Evolutionary conservation across 1,140 invertebrate genomes (phyloP).

Genomic region (Rhopalosiphum padi): DNA sequence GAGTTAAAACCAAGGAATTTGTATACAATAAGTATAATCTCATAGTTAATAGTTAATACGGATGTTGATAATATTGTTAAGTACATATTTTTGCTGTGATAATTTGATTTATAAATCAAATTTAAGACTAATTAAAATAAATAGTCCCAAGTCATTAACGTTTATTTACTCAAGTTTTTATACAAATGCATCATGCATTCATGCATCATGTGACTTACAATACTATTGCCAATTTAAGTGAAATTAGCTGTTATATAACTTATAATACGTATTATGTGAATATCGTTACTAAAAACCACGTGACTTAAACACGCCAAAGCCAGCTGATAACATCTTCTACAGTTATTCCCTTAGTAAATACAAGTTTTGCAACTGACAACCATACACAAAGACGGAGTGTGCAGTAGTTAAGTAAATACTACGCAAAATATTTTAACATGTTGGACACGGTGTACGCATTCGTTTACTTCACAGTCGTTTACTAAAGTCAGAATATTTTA

Average conservation of each 20-base stretch:
- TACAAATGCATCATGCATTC: not conserved
- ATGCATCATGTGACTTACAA: not conserved
- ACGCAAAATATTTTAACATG: not conserved
- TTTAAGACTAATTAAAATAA: not conserved
- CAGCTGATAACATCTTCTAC: not conserved
- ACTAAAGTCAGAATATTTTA: not conserved
- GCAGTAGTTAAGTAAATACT: not conserved
- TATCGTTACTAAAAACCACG: not conserved
- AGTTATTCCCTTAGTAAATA: not conserved
- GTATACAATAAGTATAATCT: not conserved
- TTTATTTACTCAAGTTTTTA: not conserved
- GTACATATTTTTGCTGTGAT: not conserved
- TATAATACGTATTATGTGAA: not conserved
- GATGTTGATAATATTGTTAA: not conserved
- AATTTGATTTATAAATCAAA: not conserved
- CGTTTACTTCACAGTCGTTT: not conserved
- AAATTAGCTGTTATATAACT: not conserved
- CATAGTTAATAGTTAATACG: not conserved
- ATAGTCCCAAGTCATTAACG: not conserved
- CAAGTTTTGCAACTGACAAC: constrained; percentile 22
- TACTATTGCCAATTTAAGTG: not conserved
- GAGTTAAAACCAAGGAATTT: not conserved
- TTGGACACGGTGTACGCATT: not conserved
- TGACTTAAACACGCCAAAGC: not conserved
- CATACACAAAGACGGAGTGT: not conserved